A percentile compares a stretch with the other conserved stretches of the same genome.
Conservation (phyloP, 2,888 invertebrate genomes). For the Hypselothyrea guttata region DNA sequence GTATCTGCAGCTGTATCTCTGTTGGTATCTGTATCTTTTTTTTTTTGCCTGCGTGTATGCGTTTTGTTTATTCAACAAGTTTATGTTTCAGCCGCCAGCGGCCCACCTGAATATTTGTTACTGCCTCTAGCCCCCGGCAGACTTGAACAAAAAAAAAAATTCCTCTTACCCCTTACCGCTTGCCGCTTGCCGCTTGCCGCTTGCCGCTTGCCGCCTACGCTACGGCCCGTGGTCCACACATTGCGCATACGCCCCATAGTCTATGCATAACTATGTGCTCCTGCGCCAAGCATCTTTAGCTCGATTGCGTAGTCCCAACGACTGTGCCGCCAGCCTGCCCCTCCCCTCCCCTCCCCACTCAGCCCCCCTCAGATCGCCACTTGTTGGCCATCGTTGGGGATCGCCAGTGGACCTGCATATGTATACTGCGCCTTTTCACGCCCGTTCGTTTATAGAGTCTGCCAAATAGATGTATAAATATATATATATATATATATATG, state of each 20-base stretch:
- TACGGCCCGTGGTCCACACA: background rate
- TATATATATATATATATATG: constrained; percentile 7
- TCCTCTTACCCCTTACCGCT: too few species aligned
- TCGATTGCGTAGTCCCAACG: constrained; percentile 56
- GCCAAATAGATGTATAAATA: constrained; percentile 19
- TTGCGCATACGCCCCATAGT: background rate
- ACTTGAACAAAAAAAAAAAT: background rate
- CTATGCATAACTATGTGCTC: constrained; percentile 43
- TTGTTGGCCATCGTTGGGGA: constrained; percentile 43
- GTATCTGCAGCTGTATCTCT: background rate
- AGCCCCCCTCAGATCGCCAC: constrained; percentile 25
- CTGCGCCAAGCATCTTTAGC: constrained; percentile 44
- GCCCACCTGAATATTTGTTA: background rate
- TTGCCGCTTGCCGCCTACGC: constrained; percentile 16
- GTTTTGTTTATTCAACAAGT: constrained; percentile 63
- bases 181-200: constrained; percentile 9
- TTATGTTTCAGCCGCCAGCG: constrained; percentile 66
- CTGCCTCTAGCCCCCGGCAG: background rate
- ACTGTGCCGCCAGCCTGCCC: background rate
- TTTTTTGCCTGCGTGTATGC: constrained; percentile 23
- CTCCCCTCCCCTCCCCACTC: background rate
- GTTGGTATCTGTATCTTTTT: constrained; percentile 7
- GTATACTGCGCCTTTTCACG: constrained; percentile 56
- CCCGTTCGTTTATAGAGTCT: constrained; percentile 32
- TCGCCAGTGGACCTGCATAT: constrained; percentile 31